These are phyloP conservation scores for Orthosia cruda DNA, from an alignment of 2,888 invertebrate species.

Conservation along the genomic window DNA sequence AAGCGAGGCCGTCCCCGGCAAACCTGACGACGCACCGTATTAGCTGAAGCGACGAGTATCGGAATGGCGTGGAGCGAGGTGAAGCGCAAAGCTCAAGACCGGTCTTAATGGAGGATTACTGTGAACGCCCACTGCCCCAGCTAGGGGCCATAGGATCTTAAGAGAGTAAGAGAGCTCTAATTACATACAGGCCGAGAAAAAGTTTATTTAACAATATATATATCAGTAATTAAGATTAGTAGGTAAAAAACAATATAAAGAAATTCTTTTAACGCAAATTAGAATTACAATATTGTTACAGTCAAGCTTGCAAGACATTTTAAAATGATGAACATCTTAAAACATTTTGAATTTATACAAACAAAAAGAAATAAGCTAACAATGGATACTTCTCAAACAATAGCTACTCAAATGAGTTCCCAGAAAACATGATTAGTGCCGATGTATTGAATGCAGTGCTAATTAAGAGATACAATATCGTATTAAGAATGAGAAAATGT, in stretches of 20 bases:
- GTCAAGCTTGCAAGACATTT: not conserved
- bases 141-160: too few relatives aligned
- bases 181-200: conserved; percentile 9
- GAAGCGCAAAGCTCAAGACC: too few relatives aligned
- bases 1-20: too few relatives aligned
- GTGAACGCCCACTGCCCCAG: too few relatives aligned
- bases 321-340: not conserved
- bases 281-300: not conserved
- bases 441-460: conserved; percentile 45
- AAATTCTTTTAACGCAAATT: conserved; percentile 2
- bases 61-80: too few relatives aligned
- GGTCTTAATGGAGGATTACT: too few relatives aligned
- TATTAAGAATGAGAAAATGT: conserved; percentile 20
- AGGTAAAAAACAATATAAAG: not conserved
- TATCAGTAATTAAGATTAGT: conserved; percentile 9
- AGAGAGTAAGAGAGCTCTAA: too few relatives aligned
- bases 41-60: too few relatives aligned
- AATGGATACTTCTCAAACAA: conserved; percentile 13
- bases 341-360: not conserved
- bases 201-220: not conserved
- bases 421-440: conserved; percentile 33
- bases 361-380: conserved; percentile 8
- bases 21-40: too few relatives aligned
- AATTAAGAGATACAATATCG: conserved; percentile 24
- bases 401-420: conserved; percentile 5